Evolutionary conservation across 2,888 invertebrate genomes (phyloP).

Genomic region (Masnerella sp.): DNA sequence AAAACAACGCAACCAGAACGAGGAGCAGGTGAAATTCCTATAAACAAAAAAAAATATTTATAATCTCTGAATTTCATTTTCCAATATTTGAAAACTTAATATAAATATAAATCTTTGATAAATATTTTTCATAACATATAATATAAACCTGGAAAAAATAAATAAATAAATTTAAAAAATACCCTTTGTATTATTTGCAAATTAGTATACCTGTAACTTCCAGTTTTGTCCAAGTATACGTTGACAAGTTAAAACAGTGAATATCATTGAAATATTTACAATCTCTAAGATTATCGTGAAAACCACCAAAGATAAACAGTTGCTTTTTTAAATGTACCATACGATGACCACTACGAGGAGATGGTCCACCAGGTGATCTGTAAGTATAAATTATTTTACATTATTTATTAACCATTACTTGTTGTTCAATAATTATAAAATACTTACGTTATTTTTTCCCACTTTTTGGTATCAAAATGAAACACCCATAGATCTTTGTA

Average conservation of each 20-base stretch:
- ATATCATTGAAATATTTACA: constrained; percentile 94
- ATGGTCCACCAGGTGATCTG: constrained; percentile 85
- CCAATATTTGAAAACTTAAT: too few relatives aligned
- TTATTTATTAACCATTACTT: background rate
- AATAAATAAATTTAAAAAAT: too few relatives aligned
- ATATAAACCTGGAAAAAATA: too few relatives aligned
- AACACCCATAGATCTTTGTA: constrained; percentile 95
- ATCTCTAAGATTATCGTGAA: constrained; percentile 91
- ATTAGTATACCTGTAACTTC: constrained; percentile 76
- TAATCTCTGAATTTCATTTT: too few relatives aligned
- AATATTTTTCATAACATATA: too few relatives aligned
- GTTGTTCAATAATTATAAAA: too few relatives aligned
- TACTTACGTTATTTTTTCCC: constrained; percentile 86
- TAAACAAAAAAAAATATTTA: constrained; percentile 32
- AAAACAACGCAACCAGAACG: constrained; percentile 90
- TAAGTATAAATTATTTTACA: background rate
- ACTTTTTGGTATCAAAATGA: constrained; percentile 85
- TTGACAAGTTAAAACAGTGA: constrained; percentile 88
- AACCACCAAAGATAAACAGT: constrained; percentile 93
- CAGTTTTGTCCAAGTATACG: constrained; percentile 87
- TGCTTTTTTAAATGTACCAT: constrained; percentile 90
- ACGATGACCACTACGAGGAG: constrained; percentile 91
- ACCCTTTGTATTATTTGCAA: too few relatives aligned
- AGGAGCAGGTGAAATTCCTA: constrained; percentile 85
- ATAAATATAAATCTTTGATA: too few relatives aligned